A percentile compares a stretch with the other conserved stretches of the same genome.
Conservation (phyloP, 2,113 vertebrate species). For the Oncorhynchus mykiss region DNA sequence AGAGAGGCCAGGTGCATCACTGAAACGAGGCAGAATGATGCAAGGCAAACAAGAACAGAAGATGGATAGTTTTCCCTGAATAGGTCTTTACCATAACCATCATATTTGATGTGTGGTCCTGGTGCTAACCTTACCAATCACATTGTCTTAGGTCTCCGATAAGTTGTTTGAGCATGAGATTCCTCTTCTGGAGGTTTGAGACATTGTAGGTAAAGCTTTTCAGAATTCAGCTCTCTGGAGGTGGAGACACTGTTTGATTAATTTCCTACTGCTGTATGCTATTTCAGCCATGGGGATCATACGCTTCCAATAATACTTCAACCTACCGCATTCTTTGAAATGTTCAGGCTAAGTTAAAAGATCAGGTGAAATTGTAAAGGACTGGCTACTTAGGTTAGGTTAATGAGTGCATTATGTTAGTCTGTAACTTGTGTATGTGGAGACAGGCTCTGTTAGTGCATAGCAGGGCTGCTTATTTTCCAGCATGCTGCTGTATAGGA, state of each 20-base stretch:
- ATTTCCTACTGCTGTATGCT: background rate
- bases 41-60: background rate
- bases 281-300: background rate
- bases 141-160: too few species aligned
- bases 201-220: background rate
- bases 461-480: conserved; percentile 9
- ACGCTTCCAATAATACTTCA: background rate
- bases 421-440: background rate
- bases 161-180: too few species aligned
- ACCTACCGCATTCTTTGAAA: background rate
- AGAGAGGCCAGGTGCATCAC: background rate
- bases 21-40: background rate
- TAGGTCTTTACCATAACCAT: too few species aligned
- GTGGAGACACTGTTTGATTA: background rate
- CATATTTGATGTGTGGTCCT: too few species aligned
- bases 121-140: too few species aligned
- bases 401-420: background rate
- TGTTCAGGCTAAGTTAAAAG: background rate
- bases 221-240: background rate
- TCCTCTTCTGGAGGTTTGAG: background rate
- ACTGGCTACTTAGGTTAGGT: background rate
- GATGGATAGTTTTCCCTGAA: too few species aligned
- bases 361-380: too few species aligned
- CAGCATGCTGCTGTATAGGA: background rate
- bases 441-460: background rate